Base-by-base conservation (phyloP, 2,888 invertebrate species). In the Nomada fabriciana region DNA sequence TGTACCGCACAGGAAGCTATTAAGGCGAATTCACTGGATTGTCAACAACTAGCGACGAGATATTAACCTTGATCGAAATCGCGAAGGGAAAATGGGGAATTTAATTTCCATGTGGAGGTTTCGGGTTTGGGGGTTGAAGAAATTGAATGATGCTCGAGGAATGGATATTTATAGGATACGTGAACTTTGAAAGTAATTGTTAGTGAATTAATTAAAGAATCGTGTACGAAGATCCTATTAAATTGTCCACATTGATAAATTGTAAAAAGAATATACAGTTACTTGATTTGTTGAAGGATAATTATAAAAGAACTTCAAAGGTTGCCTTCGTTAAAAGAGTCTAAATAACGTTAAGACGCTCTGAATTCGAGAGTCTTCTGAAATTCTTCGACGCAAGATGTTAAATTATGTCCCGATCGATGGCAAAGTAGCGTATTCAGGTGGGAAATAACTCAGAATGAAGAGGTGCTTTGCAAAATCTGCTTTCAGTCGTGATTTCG, bases 381-480 rank as follows among this genome's bases (percentile, higher is more conserved):
- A 18, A 53, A 36, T 15, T 42, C 10, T 68, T 5, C 20, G 18
- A 11, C 36, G 2, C 53, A 23, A 36, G 42, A 42, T 29, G 53
- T 5, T 42, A 53, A 68, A 68, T 68, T 68, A 67, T 67, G 52
- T 36, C 20, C 10, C 67, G 59, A 47, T 60, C 70, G 43, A 69
- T 69, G 25, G 23, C n/a, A 43, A 36, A 68, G 55, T 68, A 55
- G 57, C 25, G 43, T 57, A 69, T 69, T 69, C 69, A 43, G n/a
- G 57, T 57, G 43, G 69, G 43, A 25, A 70, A 59, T 59, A 70
- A 60, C 47, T 70, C 47, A 47, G 47, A 71, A 61, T 36, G 50
- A 71, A 52, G 50, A 20, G 60, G 20, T 20, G 59, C 60, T 36
- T 50, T 13, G 50, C 20, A 61, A 60, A 71, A 71, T 71, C 47